A percentile compares a stretch with the other conserved stretches of the same genome.
These are phyloP conservation scores for Centroberyx gerrardi DNA, from an alignment of 2,797 vertebrate genomes.

Conservation along the genomic window DNA sequence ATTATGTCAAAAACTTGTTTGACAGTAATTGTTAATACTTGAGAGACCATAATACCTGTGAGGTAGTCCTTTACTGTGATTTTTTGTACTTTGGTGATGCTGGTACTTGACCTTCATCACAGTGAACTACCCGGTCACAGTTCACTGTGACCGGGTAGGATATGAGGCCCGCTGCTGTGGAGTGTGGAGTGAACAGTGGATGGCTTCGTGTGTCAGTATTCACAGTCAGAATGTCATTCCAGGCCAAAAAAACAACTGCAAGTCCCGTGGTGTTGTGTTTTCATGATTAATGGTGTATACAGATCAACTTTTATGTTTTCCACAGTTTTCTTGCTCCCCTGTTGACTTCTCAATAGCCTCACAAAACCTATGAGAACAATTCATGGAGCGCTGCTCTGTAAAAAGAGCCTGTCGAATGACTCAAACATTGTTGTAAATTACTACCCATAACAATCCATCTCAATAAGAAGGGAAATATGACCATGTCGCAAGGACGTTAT, in stretches of 20 bases:
- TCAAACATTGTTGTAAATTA: slow-evolving; percentile 48
- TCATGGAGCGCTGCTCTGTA: slow-evolving; percentile 31
- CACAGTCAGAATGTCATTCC: slow-evolving; percentile 25
- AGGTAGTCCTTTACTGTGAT: neutral
- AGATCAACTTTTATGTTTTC: slow-evolving; percentile 64
- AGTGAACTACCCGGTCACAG: neutral
- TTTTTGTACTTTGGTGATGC: neutral
- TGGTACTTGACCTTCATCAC: neutral
- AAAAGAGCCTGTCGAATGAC: slow-evolving; percentile 35
- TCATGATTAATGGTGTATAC: slow-evolving; percentile 56
- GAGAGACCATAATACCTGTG: neutral
- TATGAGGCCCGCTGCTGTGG: slow-evolving; percentile 12
- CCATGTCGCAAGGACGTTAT: neutral
- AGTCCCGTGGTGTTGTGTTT: slow-evolving; percentile 37
- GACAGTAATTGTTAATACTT: neutral
- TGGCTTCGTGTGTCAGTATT: slow-evolving; percentile 20
- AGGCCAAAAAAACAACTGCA: slow-evolving; percentile 48
- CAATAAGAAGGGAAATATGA: slow-evolving; percentile 34
- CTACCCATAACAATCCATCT: slow-evolving; percentile 36
- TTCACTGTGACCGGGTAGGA: slow-evolving; percentile 1
- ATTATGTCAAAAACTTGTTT: neutral
- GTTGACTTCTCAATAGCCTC: slow-evolving; percentile 58
- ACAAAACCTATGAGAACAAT: slow-evolving; percentile 55
- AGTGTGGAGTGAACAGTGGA: slow-evolving; percentile 11
- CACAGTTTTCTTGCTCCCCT: slow-evolving; percentile 57